Evolutionary conservation across 2,797 vertebrate species (phyloP).

Genomic region (Allobates femoralis): DNA sequence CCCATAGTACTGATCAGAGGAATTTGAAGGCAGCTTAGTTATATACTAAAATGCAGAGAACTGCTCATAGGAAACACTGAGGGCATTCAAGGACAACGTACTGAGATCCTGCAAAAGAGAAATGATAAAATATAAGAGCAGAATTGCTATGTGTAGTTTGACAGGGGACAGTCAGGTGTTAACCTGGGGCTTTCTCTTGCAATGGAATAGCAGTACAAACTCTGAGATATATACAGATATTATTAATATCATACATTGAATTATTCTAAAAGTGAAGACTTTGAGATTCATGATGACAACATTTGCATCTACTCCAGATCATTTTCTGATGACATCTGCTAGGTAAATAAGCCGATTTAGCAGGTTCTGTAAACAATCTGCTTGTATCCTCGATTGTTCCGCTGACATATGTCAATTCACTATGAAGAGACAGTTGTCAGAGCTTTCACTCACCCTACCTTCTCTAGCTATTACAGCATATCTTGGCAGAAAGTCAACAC

Average conservation of each 20-base stretch:
- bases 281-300: background rate
- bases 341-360: background rate
- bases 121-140: background rate
- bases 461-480: background rate
- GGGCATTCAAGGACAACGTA: slow-evolving; percentile 12
- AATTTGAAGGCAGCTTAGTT: background rate
- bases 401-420: background rate
- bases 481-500: background rate
- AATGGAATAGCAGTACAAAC: background rate
- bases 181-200: background rate
- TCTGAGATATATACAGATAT: background rate
- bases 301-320: background rate
- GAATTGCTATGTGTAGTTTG: background rate
- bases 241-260: no score
- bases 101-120: background rate
- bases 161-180: background rate
- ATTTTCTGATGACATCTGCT: slow-evolving; percentile 1
- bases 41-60: background rate
- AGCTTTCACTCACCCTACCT: background rate
- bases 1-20: background rate
- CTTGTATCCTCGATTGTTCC: background rate
- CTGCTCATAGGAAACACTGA: background rate
- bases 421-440: background rate
- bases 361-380: background rate
- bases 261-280: background rate